Evolutionary conservation across 2,888 invertebrate genomes (phyloP).

Genomic region (Petrolisthes cinctipes): DNA sequence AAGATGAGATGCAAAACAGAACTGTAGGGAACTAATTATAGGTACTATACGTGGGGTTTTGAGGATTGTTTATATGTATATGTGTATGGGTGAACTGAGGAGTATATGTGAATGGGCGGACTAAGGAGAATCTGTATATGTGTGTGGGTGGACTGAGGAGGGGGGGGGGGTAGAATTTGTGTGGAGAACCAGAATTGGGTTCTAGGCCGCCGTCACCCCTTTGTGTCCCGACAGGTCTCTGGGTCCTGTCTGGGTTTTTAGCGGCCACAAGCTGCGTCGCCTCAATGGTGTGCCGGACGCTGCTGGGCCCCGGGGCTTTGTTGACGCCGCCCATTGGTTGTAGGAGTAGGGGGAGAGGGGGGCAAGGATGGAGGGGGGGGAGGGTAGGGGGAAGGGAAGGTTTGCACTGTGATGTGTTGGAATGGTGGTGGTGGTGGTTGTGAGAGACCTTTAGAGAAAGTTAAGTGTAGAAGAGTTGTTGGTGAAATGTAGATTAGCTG

Average conservation of each 20-base stretch:
- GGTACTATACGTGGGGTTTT: background rate
- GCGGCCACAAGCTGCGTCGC: background rate
- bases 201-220: background rate
- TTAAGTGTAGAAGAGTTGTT: too few species aligned
- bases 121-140: background rate
- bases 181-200: background rate
- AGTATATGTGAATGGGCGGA: background rate
- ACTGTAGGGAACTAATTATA: too few species aligned
- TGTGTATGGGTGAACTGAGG: background rate
- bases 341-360: background rate
- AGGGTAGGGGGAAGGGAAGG: background rate
- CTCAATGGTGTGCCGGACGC: background rate
- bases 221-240: background rate
- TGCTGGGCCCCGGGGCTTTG: background rate
- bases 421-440: background rate
- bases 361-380: background rate
- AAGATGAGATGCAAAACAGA: too few species aligned
- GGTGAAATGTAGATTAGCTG: too few species aligned
- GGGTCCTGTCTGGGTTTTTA: background rate
- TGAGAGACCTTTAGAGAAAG: background rate
- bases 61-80: background rate
- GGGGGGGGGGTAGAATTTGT: background rate
- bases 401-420: background rate
- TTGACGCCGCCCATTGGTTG: background rate
- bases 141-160: background rate